These are phyloP conservation scores for Drosophila kanekoi DNA, from an alignment of 2,888 invertebrate species.

Conservation along the genomic window DNA sequence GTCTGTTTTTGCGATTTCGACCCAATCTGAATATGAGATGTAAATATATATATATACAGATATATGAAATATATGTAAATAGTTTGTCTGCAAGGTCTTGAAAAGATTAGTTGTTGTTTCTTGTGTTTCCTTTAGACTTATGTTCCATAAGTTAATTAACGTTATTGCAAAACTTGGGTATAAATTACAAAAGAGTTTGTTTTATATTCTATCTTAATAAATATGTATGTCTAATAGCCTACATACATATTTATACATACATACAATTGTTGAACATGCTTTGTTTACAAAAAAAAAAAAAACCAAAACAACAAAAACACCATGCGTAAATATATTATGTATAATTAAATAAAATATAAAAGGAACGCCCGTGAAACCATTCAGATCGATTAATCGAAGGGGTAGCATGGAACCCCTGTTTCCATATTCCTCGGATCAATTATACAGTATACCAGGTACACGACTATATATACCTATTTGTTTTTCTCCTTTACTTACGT, in stretches of 20 bases:
- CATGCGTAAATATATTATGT: slow-evolving; percentile 45
- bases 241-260: slow-evolving; percentile 25
- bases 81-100: background rate
- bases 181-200: slow-evolving; percentile 2
- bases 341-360: slow-evolving; percentile 49
- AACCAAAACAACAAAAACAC: no score
- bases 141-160: background rate
- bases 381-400: slow-evolving; percentile 85
- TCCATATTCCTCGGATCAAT: slow-evolving; percentile 85
- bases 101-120: slow-evolving; percentile 1
- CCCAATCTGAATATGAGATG: background rate
- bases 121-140: background rate
- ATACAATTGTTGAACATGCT: slow-evolving; percentile 11
- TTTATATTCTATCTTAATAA: slow-evolving; percentile 2
- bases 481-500: slow-evolving; percentile 34
- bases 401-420: slow-evolving; percentile 85
- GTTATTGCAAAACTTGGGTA: background rate
- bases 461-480: slow-evolving; percentile 44
- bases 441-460: slow-evolving; percentile 86
- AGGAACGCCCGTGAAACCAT: slow-evolving; percentile 86
- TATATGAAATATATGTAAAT: background rate
- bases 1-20: background rate
- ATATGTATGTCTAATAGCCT: slow-evolving; percentile 12
- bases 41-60: background rate
- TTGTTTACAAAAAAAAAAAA: no score